Conservation (phyloP, 2,797 vertebrate genomes). For the Paguma larvata region DNA sequence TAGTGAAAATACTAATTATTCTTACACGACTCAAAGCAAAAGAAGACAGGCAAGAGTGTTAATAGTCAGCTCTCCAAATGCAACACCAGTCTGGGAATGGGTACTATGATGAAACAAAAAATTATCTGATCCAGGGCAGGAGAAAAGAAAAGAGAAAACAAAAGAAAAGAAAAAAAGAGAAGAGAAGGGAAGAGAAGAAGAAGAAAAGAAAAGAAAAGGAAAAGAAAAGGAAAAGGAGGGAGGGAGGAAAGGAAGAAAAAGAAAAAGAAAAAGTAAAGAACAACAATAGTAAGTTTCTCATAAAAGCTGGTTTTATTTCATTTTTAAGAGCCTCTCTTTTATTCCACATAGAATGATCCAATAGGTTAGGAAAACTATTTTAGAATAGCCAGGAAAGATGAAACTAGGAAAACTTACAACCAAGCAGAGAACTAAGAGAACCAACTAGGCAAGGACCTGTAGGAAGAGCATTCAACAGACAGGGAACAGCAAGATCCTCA, state of each 20-base stretch:
- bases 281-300: not conserved
- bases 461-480: not conserved
- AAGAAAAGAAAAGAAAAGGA: too few species aligned
- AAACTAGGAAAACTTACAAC: not conserved
- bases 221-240: not conserved
- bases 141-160: not conserved
- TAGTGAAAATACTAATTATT: conserved; percentile 30
- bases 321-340: conserved; percentile 13
- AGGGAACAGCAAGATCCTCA: not conserved
- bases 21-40: not conserved
- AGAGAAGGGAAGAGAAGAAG: not conserved
- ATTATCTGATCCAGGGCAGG: conserved; percentile 9
- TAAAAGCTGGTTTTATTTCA: conserved; percentile 16
- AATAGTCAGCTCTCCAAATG: not conserved
- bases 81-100: not conserved
- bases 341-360: conserved; percentile 15
- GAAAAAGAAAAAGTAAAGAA: not conserved
- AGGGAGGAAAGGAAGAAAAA: not conserved
- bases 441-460: not conserved
- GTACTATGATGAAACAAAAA: not conserved
- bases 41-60: not conserved
- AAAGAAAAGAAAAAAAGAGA: too few species aligned
- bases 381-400: conserved; percentile 3
- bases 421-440: not conserved
- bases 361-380: not conserved